These are phyloP conservation scores for Oreochromis niloticus DNA, from an alignment of 2,113 vertebrate genomes.

Conservation along the genomic window DNA sequence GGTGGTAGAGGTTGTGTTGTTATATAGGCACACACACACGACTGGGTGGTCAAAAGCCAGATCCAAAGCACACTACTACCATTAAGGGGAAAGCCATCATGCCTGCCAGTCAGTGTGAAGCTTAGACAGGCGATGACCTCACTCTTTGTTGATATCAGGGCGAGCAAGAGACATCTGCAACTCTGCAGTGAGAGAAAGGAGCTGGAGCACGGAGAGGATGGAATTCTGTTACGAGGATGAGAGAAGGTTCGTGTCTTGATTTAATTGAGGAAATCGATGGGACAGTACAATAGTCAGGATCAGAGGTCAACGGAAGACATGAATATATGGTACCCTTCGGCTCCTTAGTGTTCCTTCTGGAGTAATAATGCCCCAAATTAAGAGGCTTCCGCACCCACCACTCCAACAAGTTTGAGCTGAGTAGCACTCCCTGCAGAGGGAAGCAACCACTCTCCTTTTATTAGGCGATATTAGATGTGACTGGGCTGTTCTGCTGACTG, in stretches of 20 bases:
- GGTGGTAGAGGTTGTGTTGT: conserved; percentile 6
- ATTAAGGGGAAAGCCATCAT: conserved; percentile 12
- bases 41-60: conserved; percentile 8
- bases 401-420: conserved; percentile 12
- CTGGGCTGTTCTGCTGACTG: conserved; percentile 17
- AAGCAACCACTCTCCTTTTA: conserved; percentile 32
- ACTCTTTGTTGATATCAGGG: conserved; percentile 31
- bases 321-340: not conserved
- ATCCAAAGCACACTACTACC: not conserved
- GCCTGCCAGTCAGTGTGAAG: conserved; percentile 24
- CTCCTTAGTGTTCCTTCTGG: not conserved
- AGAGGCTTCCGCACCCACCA: not conserved
- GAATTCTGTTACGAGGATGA: not conserved
- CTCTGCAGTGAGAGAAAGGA: not conserved
- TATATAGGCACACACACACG: not conserved
- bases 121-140: conserved; percentile 27
- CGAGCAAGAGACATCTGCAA: not conserved
- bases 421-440: conserved; percentile 3
- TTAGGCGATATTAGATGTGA: conserved; percentile 41
- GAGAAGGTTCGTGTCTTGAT: not conserved
- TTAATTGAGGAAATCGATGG: not conserved
- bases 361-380: conserved; percentile 31
- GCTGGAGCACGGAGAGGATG: not conserved
- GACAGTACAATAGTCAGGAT: not conserved
- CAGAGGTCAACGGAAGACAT: conserved; percentile 21